A percentile compares a stretch with the other conserved stretches of the same genome.
phyloP scores from a whole-genome alignment of 2,888 invertebrate genomes.

The Sphaerophoria taeniata region DNA sequence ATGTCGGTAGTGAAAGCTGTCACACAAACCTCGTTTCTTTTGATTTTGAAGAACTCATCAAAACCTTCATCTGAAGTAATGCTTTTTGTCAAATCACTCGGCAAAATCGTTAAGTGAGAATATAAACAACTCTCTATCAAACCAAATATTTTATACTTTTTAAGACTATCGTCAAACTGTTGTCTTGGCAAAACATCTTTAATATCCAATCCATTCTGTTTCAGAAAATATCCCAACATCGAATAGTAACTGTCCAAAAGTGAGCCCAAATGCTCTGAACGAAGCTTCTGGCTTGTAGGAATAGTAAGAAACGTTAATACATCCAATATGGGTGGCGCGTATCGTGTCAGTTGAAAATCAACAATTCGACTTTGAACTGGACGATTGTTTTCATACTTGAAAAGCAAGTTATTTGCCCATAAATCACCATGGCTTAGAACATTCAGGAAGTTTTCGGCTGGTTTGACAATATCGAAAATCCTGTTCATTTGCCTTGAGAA shows the following conservation, averaged over 20 bases:
- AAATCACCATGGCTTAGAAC: conserved; percentile 83
- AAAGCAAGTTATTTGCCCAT: conserved; percentile 83
- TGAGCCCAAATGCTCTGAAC: conserved; percentile 82
- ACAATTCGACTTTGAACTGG: conserved; percentile 86
- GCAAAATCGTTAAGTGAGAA: conserved; percentile 84
- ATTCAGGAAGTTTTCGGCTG: conserved; percentile 81
- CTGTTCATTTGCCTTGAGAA: conserved; percentile 77
- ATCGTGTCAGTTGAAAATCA: conserved; percentile 88
- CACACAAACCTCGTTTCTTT: conserved; percentile 84
- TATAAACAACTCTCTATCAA: conserved; percentile 84
- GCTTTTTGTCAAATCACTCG: conserved; percentile 83
- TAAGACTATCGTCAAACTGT: conserved; percentile 82
- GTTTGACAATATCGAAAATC: conserved; percentile 79
- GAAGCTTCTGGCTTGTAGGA: conserved; percentile 82
- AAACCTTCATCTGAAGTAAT: conserved; percentile 84
- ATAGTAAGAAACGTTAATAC: conserved; percentile 84
- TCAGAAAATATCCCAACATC: conserved; percentile 83
- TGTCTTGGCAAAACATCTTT: conserved; percentile 82
- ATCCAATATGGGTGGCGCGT: conserved; percentile 87
- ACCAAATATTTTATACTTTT: conserved; percentile 84
- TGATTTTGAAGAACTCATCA: conserved; percentile 84
- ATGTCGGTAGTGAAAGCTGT: conserved; percentile 84
- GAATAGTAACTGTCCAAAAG: conserved; percentile 85
- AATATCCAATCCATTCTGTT: conserved; percentile 81
- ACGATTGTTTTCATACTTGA: conserved; percentile 80